phyloP scores from a whole-genome alignment of 2,113 vertebrate species.

The Corapipo altera region DNA sequence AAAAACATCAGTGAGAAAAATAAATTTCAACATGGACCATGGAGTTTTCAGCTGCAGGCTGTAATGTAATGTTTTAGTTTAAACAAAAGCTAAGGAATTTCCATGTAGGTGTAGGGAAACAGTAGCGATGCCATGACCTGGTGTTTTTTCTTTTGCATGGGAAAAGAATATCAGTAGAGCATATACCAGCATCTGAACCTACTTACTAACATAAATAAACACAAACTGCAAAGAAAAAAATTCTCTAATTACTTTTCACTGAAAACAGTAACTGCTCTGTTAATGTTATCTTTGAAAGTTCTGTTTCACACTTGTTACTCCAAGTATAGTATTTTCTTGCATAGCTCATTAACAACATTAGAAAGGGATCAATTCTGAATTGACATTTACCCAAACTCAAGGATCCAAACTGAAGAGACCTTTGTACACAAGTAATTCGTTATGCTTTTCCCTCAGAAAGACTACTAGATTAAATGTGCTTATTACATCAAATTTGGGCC shows the following conservation, averaged over 20 bases:
- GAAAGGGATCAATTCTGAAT: neutral
- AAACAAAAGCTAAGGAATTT: neutral
- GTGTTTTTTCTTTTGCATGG: neutral
- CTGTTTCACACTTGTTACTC: neutral
- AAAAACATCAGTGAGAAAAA: neutral
- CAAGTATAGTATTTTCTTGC: neutral
- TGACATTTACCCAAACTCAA: neutral
- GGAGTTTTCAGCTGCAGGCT: neutral
- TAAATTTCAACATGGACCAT: neutral
- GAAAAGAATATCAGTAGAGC: neutral
- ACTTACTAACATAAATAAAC: constrained; percentile 36
- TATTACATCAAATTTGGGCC: neutral
- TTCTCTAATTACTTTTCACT: neutral
- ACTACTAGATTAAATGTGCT: neutral
- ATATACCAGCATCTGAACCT: neutral
- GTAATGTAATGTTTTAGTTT: neutral
- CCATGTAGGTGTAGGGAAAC: neutral
- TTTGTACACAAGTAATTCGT: accelerated
- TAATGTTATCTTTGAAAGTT: neutral
- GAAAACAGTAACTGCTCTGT: neutral
- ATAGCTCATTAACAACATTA: neutral
- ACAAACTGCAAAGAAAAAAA: neutral
- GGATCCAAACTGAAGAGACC: neutral
- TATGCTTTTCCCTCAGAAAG: neutral
- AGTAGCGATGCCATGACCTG: neutral